Evolutionary conservation across 2,888 invertebrate genomes (phyloP).

Genomic region (Hipparchia sbordonii): DNA sequence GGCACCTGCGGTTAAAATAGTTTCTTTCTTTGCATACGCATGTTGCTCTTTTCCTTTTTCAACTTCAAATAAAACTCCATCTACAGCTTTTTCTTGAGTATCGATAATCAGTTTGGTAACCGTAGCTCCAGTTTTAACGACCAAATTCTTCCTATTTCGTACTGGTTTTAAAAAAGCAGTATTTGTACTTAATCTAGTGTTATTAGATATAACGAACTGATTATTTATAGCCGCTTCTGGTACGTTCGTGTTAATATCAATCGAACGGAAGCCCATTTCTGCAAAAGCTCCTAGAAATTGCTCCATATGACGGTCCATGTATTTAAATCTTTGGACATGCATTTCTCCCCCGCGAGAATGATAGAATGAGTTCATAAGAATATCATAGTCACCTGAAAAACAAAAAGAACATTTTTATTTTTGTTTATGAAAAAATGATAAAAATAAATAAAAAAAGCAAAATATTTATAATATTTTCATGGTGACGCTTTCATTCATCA

Average conservation of each 20-base stretch:
- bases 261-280: slow-evolving; percentile 70
- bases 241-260: slow-evolving; percentile 72
- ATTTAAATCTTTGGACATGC: slow-evolving; percentile 72
- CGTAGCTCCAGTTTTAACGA: slow-evolving; percentile 67
- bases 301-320: slow-evolving; percentile 70
- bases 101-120: slow-evolving; percentile 71
- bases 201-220: slow-evolving; percentile 70
- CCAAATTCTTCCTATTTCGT: slow-evolving; percentile 69
- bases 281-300: slow-evolving; percentile 66
- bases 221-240: slow-evolving; percentile 73
- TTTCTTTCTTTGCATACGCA: slow-evolving; percentile 73
- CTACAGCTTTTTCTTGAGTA: slow-evolving; percentile 66
- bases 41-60: slow-evolving; percentile 70
- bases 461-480: neutral
- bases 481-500: neutral
- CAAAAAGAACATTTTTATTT: slow-evolving; percentile 1
- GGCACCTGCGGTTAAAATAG: slow-evolving; percentile 71
- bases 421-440: too few species aligned
- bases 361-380: slow-evolving; percentile 71
- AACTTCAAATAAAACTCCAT: slow-evolving; percentile 69
- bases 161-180: slow-evolving; percentile 71
- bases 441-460: too few species aligned
- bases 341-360: slow-evolving; percentile 76
- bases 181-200: slow-evolving; percentile 74
- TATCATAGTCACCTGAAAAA: slow-evolving; percentile 74